Base-by-base conservation (phyloP, 2,113 vertebrate species). In the Callithrix jacchus region DNA sequence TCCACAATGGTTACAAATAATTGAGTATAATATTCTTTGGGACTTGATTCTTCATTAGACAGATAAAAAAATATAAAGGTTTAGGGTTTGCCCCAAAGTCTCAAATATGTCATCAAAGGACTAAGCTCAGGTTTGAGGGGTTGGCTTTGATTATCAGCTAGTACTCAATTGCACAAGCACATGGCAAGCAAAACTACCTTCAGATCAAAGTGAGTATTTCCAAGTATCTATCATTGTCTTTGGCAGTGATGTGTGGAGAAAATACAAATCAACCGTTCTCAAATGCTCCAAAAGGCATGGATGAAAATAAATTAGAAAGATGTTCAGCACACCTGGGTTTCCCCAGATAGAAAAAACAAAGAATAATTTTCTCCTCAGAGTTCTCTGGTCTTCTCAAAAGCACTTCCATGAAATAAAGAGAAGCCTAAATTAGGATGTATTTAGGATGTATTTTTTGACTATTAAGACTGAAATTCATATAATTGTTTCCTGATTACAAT, bases 131-230 rank as follows among this genome's bases (percentile, higher is more conserved):
- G 14, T 71, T 87, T 94, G 40, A 23, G 6, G 47, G 88, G 20
- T 88, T 94, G 56, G 30, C 91, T 85, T 84, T 97, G 81, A 90
- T 82, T 77, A 93, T 95, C 88, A 93, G 64, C n/a, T 79, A 68
- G 30, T 73, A 27, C 14, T 84, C 64, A 89, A 61, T n/a, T 93
- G 27, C 47, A 83, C 73, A 95, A 92, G 64, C 8, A 32, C 42
- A 84, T 90, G 94, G 92, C 54, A 86, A 97, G 45, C 20, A 93
- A 94, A 96, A 68, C 16, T 87, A 95, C 47, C 37, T 93, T 95
- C 71, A 61, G 27, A 94, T 94, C 77, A 87, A 94, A 94, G 64
- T 93, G 68, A 91, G 30, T 70, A 52, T 94, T 95, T 96, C 86
- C 58, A 89, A 70, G 83, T 91, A 42, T 94, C 95, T 83, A 94